Evolutionary conservation across 1,140 invertebrate genomes (phyloP), one percentile per base, ranked within the genome.

Genomic region (Drosophila athabasca): DNA sequence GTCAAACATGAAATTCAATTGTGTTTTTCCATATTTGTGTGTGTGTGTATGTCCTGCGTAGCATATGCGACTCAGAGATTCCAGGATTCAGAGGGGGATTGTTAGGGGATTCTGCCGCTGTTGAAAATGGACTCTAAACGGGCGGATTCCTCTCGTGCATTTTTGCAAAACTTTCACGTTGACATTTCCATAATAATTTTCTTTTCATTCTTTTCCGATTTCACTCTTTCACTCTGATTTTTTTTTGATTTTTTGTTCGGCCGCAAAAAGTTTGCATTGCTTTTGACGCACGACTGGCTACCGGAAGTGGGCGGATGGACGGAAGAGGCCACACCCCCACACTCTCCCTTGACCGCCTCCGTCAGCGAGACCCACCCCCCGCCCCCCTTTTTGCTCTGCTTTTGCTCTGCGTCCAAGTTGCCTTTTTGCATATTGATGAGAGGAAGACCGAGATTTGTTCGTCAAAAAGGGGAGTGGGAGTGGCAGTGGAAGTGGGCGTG

Each of bases 121-220:
- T 19, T 19, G 17, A 19, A 19, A 19, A 19, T 19, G 45, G 51
- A 45, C 50, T 62, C 41, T 55, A 52, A 68, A 9, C 31, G 68
- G 9, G 2, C 52, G 73, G 67, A 76, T 62, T 69, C 62, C 68
- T 55, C 51, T 13, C 11, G 35, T 13, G 66, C 76, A 85, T 87
- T 85, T 85, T 78, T 82, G 82, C 62, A 88, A 87, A 87, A 87
- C 53, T 87, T 87, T 79, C 76, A 82, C 83, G 82, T 87, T 87
- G 82, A 88, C 82, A 87, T 87, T 87, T 87, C 82, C 82, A 87
- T 88, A 88, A 87, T 87, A 88, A 87, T 87, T 87, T 79, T 78
- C 79, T 79, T 87, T 75, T 78, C 68, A 80, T 73, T 64, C 49
- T 44, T 29, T 58, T 19, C 9, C 24, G 17, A 49, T 57, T 54